Evolutionary conservation across 2,888 invertebrate genomes (phyloP).

Genomic region (Hermaeophaga mercurialis): DNA sequence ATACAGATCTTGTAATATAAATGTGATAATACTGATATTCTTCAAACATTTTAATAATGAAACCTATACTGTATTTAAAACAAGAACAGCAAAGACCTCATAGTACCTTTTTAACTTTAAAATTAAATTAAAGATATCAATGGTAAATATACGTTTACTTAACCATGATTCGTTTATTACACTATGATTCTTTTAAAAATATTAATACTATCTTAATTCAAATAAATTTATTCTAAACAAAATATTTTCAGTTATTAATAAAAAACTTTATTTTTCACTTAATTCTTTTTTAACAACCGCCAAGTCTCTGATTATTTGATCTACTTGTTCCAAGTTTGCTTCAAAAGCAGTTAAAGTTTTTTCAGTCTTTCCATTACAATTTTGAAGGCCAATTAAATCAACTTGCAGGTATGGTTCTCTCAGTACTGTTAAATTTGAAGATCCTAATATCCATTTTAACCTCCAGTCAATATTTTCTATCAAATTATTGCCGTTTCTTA

Average conservation of each 20-base stretch:
- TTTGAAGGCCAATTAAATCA: slow-evolving; percentile 53
- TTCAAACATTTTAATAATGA: too few species aligned
- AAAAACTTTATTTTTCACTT: neutral
- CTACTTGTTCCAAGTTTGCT: slow-evolving; percentile 50
- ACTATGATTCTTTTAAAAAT: too few species aligned
- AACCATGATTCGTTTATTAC: neutral
- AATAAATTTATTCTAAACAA: neutral
- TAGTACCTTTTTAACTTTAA: too few species aligned
- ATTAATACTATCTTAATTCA: too few species aligned
- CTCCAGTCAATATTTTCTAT: slow-evolving; percentile 62
- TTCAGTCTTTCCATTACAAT: slow-evolving; percentile 27
- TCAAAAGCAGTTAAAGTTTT: slow-evolving; percentile 51
- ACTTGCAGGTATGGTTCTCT: slow-evolving; percentile 59
- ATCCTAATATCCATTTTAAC: slow-evolving; percentile 61
- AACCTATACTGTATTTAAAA: too few species aligned
- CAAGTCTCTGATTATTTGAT: slow-evolving; percentile 47
- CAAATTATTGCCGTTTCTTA: slow-evolving; percentile 51
- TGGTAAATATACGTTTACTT: neutral
- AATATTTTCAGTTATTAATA: neutral
- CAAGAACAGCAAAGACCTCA: too few species aligned
- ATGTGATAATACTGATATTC: too few species aligned
- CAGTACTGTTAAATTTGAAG: slow-evolving; percentile 58
- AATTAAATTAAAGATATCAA: neutral
- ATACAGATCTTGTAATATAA: too few species aligned
- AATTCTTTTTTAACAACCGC: slow-evolving; percentile 40